A percentile compares a stretch with the other conserved stretches of the same genome.
Evolutionary conservation across 1,140 invertebrate species (phyloP).

Genomic region (Drosophila tristis): DNA sequence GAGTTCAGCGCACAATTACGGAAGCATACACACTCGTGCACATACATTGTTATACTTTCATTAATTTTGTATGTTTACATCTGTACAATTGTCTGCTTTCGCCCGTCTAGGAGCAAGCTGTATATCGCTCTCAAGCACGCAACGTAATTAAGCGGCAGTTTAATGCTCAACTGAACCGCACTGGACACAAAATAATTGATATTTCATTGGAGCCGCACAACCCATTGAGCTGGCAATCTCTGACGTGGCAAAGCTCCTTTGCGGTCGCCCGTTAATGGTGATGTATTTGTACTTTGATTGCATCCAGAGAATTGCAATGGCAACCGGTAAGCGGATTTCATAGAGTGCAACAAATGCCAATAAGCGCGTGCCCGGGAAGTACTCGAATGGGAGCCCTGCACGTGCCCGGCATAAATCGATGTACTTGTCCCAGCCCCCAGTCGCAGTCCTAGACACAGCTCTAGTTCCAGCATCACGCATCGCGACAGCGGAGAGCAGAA

Average conservation of each 20-base stretch:
- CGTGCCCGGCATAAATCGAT: constrained; percentile 73
- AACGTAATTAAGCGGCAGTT: constrained; percentile 71
- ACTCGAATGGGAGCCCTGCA: constrained; percentile 30
- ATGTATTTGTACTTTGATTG: constrained; percentile 70
- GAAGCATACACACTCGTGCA: not conserved
- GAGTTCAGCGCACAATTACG: constrained; percentile 56
- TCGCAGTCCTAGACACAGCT: not conserved
- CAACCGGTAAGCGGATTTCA: constrained; percentile 76
- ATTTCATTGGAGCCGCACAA: constrained; percentile 55
- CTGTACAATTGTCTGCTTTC: constrained; percentile 5
- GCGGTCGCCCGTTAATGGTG: constrained; percentile 61
- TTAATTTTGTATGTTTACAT: constrained; percentile 55
- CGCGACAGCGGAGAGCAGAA: constrained; percentile 1
- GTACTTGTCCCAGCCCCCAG: constrained; percentile 13
- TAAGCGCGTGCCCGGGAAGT: constrained; percentile 42
- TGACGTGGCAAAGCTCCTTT: constrained; percentile 26
- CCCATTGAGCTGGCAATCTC: constrained; percentile 8
- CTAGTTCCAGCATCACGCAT: not conserved
- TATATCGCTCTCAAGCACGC: constrained; percentile 57
- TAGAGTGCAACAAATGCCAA: constrained; percentile 82
- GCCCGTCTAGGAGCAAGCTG: constrained; percentile 8
- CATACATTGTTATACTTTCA: constrained; percentile 38
- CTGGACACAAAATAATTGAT: constrained; percentile 69
- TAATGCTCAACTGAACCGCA: constrained; percentile 58
- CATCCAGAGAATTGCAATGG: constrained; percentile 49